phyloP scores from a whole-genome alignment of 64 coral and sea anemone species.

The Anthopleura sola region DNA sequence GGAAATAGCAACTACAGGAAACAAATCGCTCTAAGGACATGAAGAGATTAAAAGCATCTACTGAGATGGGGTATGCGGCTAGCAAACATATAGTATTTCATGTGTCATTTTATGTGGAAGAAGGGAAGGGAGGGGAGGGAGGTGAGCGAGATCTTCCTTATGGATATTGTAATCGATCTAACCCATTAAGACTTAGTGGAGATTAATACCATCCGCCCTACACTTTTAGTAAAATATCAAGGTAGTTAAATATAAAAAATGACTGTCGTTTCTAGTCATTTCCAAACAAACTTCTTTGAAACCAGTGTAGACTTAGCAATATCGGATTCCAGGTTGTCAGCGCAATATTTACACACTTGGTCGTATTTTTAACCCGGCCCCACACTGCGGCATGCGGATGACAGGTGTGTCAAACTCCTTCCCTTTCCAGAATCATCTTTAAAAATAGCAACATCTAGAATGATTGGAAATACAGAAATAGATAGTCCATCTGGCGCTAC shows the following conservation, averaged over 20 bases:
- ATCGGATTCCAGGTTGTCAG: not conserved
- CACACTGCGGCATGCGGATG: not conserved
- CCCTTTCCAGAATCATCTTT: not conserved
- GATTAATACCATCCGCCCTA: not conserved
- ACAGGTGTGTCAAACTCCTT: not conserved
- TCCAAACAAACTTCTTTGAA: not conserved
- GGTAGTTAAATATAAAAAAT: not conserved
- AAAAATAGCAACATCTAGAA: not conserved
- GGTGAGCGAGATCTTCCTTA: no score
- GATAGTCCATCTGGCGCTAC: not conserved
- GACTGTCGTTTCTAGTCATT: not conserved
- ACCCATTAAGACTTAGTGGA: not conserved
- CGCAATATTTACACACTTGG: not conserved
- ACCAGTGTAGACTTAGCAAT: not conserved
- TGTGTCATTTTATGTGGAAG: no score
- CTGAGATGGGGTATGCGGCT: not conserved
- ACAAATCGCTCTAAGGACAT: not conserved
- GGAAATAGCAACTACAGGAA: not conserved
- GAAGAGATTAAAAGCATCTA: not conserved
- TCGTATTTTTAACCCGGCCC: not conserved
- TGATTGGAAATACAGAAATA: no score
- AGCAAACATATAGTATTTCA: no score
- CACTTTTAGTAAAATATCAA: not conserved
- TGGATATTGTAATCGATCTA: no score
- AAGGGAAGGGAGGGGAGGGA: no score